phyloP scores from a whole-genome alignment of 2,888 invertebrate genomes.

The Andricus curvator region DNA sequence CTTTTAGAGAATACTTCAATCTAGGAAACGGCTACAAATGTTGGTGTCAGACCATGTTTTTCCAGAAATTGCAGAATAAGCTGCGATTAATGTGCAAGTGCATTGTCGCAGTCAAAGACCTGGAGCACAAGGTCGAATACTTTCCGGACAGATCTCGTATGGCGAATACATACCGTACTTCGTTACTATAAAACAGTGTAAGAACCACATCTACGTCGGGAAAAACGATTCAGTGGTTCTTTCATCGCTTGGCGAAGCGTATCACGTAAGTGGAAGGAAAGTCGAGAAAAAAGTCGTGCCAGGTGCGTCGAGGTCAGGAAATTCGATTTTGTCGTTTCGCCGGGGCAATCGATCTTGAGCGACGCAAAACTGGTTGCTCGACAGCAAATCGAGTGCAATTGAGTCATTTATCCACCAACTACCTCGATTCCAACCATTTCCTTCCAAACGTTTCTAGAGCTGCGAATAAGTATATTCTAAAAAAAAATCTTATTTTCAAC shows the following conservation, averaged over 20 bases:
- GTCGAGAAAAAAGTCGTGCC: background rate
- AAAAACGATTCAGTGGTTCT: background rate
- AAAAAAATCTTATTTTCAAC: no score
- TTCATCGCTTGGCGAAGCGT: background rate
- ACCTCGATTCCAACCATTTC: background rate
- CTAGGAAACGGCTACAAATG: no score
- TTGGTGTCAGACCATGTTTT: no score
- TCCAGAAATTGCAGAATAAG: no score
- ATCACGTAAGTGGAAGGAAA: background rate
- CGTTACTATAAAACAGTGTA: no score
- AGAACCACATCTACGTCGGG: background rate
- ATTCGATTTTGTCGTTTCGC: background rate
- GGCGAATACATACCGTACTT: no score
- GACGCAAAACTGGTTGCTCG: background rate
- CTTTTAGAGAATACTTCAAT: no score
- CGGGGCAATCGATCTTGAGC: conserved; percentile 4
- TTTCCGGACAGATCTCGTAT: no score
- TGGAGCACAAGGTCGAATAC: no score
- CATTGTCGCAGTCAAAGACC: no score
- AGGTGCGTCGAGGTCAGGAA: conserved; percentile 19
- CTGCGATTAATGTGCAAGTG: no score
- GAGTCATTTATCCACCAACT: background rate
- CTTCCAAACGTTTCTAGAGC: background rate
- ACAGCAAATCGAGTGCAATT: conserved; percentile 9
- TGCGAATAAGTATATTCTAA: no score